Conservation (phyloP, 2,113 vertebrate genomes). For the Pipra filicauda region DNA sequence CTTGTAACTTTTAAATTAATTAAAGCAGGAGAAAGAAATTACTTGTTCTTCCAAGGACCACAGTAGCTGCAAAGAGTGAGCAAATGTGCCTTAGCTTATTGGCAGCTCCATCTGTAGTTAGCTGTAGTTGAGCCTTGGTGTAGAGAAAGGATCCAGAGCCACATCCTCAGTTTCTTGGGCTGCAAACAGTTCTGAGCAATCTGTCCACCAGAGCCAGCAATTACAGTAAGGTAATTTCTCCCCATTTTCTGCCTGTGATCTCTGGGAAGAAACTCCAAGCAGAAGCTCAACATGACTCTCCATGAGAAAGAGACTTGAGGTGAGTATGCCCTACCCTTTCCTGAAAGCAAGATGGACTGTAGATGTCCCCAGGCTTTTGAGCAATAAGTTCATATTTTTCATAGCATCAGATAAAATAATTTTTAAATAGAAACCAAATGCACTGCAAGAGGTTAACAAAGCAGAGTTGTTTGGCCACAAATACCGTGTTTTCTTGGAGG, state of each 20-base stretch:
- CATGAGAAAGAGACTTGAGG: neutral
- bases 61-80: neutral
- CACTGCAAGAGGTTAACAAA: neutral
- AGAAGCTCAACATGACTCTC: accelerated
- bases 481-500: neutral
- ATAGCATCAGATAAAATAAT: neutral
- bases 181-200: neutral
- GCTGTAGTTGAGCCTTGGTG: neutral
- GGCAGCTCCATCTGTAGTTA: conserved; percentile 17
- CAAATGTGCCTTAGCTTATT: neutral
- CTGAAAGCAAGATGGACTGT: accelerated
- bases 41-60: neutral
- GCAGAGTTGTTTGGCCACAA: neutral
- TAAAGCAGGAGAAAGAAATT: neutral
- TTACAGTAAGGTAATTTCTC: neutral
- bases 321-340: accelerated
- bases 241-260: neutral
- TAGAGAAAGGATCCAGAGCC: neutral
- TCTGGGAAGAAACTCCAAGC: neutral
- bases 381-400: neutral
- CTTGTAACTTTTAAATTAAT: neutral
- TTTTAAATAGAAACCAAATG: neutral
- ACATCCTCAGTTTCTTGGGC: neutral
- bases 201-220: neutral
- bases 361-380: neutral